Evolutionary conservation across 2,888 invertebrate species (phyloP), one percentile per base, ranked within the genome.

Genomic region (Cephus pygmeus): DNA sequence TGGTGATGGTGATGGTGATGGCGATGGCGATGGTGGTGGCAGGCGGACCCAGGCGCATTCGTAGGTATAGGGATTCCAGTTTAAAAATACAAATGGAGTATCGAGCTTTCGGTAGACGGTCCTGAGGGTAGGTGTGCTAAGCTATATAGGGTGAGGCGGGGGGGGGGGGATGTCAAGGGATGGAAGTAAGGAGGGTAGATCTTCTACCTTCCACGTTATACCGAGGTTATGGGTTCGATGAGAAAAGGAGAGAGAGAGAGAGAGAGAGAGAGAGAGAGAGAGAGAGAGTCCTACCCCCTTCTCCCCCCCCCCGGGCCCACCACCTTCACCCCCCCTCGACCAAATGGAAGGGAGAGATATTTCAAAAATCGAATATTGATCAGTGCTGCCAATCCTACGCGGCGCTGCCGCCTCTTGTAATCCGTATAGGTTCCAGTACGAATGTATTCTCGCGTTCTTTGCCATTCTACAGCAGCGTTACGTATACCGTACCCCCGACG

Each of bases 321-420:
- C 40, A 15, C 0, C 40, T 40, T 40, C 40, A 40, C 15, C 40
- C 40, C 35, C 36, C 40, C 40, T 40, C 40, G 15, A 40, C 40
- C 15, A 40, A 40, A 15, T 40, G 40, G 40, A 40, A 40, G 82
- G 85, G 88, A 88, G 86, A 89, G 90, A 90, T 90, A 90, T 90
- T 90, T 90, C 90, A 90, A 90, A 90, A 90, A 90, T 90, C 90
- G 90, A 90, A 90, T 90, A 90, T 90, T 90, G 90, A 90, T 90
- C 90, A 90, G 90, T 88, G 88, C 90, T 90, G 90, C 89, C 90
- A 90, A 90, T 90, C 88, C 90, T 87, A 89, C 87, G 87, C 73
- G 34, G 31, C 76, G 15, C 69, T 69, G 40, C 73, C 40, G 56
- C 68, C 69, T 87, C 86, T 88, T 88, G 87, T 88, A 88, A 90